A percentile compares a stretch with the other conserved stretches of the same genome.
phyloP scores from a whole-genome alignment of 1,140 invertebrate species.

The Episyrphus balteatus region DNA sequence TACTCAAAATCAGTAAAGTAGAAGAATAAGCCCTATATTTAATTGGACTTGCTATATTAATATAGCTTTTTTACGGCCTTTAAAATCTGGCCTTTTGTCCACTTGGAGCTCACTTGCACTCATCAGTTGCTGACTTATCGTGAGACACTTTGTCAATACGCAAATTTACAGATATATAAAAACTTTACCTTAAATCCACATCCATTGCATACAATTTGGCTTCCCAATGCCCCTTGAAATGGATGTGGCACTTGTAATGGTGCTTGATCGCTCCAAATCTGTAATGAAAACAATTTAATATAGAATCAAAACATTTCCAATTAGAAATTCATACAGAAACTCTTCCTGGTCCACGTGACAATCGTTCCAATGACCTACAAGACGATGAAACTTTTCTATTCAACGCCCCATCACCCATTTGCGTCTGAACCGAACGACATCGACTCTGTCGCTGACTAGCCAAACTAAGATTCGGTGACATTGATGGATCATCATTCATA shows the following conservation, averaged over 20 bases:
- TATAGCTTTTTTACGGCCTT: no score
- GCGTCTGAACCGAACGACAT: constrained; percentile 10
- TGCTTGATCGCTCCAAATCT: constrained; percentile 37
- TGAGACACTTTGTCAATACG: no score
- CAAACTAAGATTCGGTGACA: constrained; percentile 6
- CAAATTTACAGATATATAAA: no score
- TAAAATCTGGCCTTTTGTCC: no score
- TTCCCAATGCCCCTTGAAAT: constrained; percentile 71
- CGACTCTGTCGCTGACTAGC: constrained; percentile 10
- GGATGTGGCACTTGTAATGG: constrained; percentile 46
- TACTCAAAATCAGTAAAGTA: no score
- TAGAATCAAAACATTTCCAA: not conserved
- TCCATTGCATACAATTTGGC: constrained; percentile 67
- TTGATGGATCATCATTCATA: constrained; percentile 10
- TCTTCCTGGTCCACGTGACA: constrained; percentile 30
- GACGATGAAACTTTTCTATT: constrained; percentile 27
- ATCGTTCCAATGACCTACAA: constrained; percentile 37
- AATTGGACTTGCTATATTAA: no score
- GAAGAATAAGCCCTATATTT: no score
- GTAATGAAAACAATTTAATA: constrained; percentile 6
- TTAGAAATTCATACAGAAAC: constrained; percentile 20
- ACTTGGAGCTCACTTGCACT: no score
- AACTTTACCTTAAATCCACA: constrained; percentile 63
- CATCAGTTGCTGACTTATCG: no score
- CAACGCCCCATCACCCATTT: constrained; percentile 15